Percentiles rank a stretch among this genome's conserved stretches.
These are phyloP conservation scores for Aleiodes alternator DNA, from an alignment of 2,888 invertebrate species.

Conservation along the genomic window DNA sequence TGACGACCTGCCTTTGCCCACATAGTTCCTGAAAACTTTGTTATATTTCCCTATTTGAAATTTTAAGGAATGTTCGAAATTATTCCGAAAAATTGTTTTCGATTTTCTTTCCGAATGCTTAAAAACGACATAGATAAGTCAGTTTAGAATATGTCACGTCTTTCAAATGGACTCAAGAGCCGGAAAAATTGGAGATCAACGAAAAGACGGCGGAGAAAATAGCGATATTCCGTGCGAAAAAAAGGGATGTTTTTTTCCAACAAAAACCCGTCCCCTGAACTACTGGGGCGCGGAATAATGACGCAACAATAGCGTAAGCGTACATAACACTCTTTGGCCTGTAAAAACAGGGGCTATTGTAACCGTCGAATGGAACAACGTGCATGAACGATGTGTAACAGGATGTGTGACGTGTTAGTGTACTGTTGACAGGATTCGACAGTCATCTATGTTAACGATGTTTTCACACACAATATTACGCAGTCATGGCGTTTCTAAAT, in stretches of 20 bases:
- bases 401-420: conserved; percentile 47
- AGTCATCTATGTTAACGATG: conserved; percentile 74
- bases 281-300: conserved; percentile 70
- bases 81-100: no score
- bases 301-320: conserved; percentile 73
- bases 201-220: neutral
- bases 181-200: no score
- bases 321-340: conserved; percentile 52
- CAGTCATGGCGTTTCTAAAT: conserved; percentile 53
- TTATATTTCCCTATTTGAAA: no score
- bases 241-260: conserved; percentile 7
- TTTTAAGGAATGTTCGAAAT: no score
- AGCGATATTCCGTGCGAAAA: neutral
- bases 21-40: no score
- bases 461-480: conserved; percentile 74
- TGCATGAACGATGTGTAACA: conserved; percentile 37
- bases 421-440: conserved; percentile 61
- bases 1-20: no score
- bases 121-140: no score
- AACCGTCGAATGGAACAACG: conserved; percentile 56
- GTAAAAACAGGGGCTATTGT: conserved; percentile 70
- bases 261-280: conserved; percentile 35
- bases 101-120: no score
- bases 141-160: no score
- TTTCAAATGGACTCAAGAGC: no score